These are phyloP conservation scores for Eulemur rufifrons DNA, from an alignment of 2,113 vertebrate genomes.

Conservation along the genomic window DNA sequence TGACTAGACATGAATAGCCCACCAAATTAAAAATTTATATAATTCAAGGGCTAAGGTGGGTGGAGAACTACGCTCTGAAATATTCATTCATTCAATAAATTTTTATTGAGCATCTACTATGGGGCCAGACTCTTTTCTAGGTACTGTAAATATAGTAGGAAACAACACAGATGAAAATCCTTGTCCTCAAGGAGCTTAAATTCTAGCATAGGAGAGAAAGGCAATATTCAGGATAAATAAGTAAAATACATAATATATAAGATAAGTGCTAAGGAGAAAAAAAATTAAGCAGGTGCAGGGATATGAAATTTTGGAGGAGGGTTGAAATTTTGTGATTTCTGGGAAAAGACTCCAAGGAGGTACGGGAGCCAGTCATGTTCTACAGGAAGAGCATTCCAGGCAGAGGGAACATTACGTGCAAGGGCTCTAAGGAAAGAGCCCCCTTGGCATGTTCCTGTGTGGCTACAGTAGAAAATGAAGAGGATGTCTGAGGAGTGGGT, in stretches of 20 bases:
- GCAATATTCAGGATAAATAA: background rate
- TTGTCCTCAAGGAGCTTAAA: background rate
- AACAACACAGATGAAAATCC: background rate
- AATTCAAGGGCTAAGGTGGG: background rate
- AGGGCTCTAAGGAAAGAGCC: background rate
- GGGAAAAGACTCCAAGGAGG: background rate
- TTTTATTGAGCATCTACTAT: background rate
- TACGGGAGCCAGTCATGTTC: background rate
- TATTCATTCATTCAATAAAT: background rate
- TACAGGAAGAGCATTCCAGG: background rate
- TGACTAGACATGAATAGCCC: background rate
- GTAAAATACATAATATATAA: background rate
- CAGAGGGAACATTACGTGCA: background rate
- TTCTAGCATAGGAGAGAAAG: background rate
- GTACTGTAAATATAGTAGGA: background rate
- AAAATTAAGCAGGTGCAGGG: background rate
- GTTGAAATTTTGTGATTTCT: conserved; percentile 18
- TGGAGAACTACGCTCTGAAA: background rate
- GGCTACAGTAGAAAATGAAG: background rate
- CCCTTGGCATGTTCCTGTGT: background rate
- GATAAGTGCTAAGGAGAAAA: background rate
- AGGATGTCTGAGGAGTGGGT: background rate
- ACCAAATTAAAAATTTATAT: background rate
- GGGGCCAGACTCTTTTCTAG: background rate
- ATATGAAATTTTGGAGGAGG: background rate